Evolutionary conservation across 1,140 invertebrate genomes (phyloP).

Genomic region (Zaprionus tsacasi): DNA sequence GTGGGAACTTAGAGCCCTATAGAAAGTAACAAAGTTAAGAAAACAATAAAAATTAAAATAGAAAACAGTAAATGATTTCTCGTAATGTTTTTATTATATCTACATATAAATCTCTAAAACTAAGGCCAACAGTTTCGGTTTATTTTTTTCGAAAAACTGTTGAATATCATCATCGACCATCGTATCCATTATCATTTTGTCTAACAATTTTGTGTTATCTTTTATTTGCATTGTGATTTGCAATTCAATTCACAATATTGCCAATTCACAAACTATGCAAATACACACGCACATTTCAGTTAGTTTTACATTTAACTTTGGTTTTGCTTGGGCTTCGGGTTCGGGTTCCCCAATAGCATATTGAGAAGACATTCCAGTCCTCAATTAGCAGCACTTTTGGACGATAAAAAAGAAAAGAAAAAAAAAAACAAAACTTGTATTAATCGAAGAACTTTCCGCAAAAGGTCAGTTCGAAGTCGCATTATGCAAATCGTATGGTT

Average conservation of each 20-base stretch:
- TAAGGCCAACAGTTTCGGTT: not conserved
- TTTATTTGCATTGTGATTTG: slow-evolving; percentile 23
- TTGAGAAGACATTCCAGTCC: slow-evolving; percentile 20
- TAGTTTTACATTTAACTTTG: slow-evolving; percentile 3
- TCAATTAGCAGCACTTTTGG: slow-evolving; percentile 12
- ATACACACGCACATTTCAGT: not conserved
- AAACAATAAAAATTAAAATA: not conserved
- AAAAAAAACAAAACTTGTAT: not conserved
- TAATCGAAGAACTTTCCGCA: slow-evolving; percentile 29
- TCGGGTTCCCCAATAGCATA: not conserved
- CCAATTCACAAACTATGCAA: slow-evolving; percentile 15
- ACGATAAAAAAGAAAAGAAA: not conserved
- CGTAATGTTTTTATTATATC: not conserved
- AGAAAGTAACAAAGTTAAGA: not conserved
- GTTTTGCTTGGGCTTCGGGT: not conserved
- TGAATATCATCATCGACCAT: slow-evolving; percentile 6
- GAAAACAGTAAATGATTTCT: not conserved
- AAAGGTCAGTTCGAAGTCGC: slow-evolving; percentile 63
- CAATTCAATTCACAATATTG: slow-evolving; percentile 26
- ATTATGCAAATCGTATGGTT: slow-evolving; percentile 70
- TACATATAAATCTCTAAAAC: not conserved
- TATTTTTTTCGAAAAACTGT: slow-evolving; percentile 9
- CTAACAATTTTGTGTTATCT: slow-evolving; percentile 14
- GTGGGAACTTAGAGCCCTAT: not conserved
- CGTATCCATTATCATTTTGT: slow-evolving; percentile 19